These are phyloP conservation scores for Zygothrica quintamaculata DNA, from an alignment of 2,888 invertebrate species.

Conservation along the genomic window DNA sequence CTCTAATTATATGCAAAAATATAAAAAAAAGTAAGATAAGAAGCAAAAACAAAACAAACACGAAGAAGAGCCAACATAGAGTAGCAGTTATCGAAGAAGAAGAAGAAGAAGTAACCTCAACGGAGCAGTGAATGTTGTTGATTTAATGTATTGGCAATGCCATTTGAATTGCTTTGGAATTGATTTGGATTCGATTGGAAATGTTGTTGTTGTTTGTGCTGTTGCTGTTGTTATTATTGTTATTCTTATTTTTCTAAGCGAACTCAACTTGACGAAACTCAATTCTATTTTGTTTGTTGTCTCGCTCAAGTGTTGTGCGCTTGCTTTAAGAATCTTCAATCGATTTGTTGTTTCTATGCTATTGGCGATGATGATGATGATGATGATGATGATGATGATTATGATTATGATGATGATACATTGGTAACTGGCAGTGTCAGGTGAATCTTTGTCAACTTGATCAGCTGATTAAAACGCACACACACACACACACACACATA, in stretches of 20 bases:
- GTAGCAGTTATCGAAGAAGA: conserved; percentile 30
- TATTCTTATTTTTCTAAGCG: not conserved
- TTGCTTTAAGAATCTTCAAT: conserved; percentile 3
- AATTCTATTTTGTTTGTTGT: conserved; percentile 35
- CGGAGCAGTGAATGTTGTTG: conserved; percentile 67
- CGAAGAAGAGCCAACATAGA: conserved; percentile 16
- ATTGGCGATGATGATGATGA: no score
- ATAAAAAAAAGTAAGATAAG: conserved; percentile 23
- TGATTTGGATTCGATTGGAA: conserved; percentile 31
- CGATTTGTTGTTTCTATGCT: conserved; percentile 1
- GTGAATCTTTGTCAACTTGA: conserved; percentile 68
- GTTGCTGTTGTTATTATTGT: conserved; percentile 15
- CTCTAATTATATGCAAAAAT: conserved; percentile 71
- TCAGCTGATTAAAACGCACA: conserved; percentile 64
- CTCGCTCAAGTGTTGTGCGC: conserved; percentile 37
- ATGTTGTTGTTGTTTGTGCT: conserved; percentile 12
- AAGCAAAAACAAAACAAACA: conserved; percentile 18
- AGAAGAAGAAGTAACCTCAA: conserved; percentile 6
- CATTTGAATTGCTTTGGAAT: no score
- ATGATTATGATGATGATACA: conserved; percentile 29
- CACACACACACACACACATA: conserved; percentile 17
- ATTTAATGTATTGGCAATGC: conserved; percentile 46
- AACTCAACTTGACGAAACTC: no score
- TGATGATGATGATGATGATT: no score
- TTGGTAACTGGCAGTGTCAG: conserved; percentile 79